Evolutionary conservation across 2,888 invertebrate genomes (phyloP).

Genomic region (Subacronicta megacephala): DNA sequence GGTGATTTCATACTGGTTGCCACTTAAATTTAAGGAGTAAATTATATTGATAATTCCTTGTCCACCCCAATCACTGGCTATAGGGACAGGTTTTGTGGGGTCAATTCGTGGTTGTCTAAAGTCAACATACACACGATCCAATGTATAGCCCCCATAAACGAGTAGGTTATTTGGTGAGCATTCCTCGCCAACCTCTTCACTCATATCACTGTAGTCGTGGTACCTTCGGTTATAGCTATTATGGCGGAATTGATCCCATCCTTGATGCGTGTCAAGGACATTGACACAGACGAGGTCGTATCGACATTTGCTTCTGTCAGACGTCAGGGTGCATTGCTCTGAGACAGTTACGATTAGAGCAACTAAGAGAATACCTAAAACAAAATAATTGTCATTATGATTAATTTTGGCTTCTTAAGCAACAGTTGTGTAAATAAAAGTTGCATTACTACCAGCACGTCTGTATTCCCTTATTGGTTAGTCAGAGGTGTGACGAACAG

Average conservation of each 20-base stretch:
- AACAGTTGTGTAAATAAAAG: too few relatives aligned
- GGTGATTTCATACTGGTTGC: constrained; percentile 48
- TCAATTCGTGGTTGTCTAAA: constrained; percentile 7
- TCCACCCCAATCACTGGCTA: background rate
- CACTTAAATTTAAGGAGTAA: constrained; percentile 64
- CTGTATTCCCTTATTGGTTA: too few relatives aligned
- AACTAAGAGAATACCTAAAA: constrained; percentile 32
- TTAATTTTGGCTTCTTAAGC: too few relatives aligned
- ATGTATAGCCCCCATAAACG: constrained; percentile 16
- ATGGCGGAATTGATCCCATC: constrained; percentile 16
- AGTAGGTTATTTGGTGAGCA: constrained; percentile 14
- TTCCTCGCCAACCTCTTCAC: background rate
- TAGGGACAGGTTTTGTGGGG: constrained; percentile 10
- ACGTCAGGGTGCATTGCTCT: constrained; percentile 14
- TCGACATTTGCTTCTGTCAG: constrained; percentile 3
- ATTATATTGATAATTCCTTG: constrained; percentile 17
- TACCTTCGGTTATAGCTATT: background rate
- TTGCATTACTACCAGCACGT: too few relatives aligned
- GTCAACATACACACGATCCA: constrained; percentile 25
- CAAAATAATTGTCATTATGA: background rate
- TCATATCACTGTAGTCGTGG: background rate
- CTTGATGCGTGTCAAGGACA: background rate
- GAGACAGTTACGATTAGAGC: constrained; percentile 10
- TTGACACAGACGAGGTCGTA: constrained; percentile 26
- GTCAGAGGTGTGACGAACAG: too few relatives aligned